These are phyloP conservation scores for Isaurus tuberculatus DNA, from an alignment of 92 coral and sea anemone species.

Conservation along the genomic window DNA sequence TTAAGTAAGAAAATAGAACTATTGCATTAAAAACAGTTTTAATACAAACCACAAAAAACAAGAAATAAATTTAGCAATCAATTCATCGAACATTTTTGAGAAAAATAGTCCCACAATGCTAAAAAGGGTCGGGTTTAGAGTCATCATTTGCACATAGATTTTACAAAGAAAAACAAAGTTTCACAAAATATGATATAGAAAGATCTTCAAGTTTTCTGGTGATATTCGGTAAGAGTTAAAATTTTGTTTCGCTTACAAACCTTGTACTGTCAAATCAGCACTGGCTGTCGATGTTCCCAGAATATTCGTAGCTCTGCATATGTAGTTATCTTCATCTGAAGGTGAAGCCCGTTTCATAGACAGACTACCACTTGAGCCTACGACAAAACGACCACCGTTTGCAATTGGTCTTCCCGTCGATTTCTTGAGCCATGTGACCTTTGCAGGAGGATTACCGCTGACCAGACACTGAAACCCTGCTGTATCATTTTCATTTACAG, in stretches of 20 bases:
- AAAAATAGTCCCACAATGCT: no score
- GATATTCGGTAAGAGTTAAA: no score
- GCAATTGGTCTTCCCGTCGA: not conserved
- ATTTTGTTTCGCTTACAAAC: slow-evolving; percentile 19
- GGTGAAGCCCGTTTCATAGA: slow-evolving; percentile 49
- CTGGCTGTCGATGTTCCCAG: slow-evolving; percentile 61
- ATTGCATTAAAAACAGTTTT: no score
- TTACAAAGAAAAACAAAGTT: no score
- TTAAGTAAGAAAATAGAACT: no score
- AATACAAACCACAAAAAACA: no score
- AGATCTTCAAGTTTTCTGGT: no score
- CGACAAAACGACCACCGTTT: not conserved
- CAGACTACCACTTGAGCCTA: slow-evolving; percentile 49
- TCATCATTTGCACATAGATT: no score
- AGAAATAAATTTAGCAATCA: no score
- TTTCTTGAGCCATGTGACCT: slow-evolving; percentile 72
- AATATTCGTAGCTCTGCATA: slow-evolving; percentile 59
- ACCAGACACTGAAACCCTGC: slow-evolving; percentile 67
- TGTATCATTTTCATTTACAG: slow-evolving; percentile 59
- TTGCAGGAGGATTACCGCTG: slow-evolving; percentile 73
- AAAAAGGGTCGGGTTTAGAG: no score
- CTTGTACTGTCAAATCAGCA: slow-evolving; percentile 63
- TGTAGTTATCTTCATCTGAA: slow-evolving; percentile 62
- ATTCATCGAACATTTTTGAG: no score
- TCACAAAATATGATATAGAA: no score